A percentile compares a stretch with the other conserved stretches of the same genome.
Evolutionary conservation across 2,888 invertebrate species (phyloP).

Genomic region (Cephalotes varians): DNA sequence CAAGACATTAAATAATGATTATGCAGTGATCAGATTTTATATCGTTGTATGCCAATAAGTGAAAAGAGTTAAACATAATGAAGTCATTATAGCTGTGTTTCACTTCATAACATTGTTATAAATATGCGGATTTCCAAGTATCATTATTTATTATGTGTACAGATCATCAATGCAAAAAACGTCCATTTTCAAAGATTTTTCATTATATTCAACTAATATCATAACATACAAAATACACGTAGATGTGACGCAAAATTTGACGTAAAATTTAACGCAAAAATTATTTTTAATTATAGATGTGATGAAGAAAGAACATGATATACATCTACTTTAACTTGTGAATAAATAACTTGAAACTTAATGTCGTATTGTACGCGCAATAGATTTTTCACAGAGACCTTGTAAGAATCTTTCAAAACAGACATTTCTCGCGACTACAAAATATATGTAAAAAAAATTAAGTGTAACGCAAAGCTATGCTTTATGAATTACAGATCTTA

Average conservation of each 20-base stretch:
- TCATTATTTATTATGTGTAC: conserved; percentile 29
- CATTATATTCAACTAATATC: not conserved
- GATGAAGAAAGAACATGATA: not conserved
- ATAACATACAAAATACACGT: not conserved
- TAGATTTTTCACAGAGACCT: not conserved
- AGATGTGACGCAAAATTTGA: not conserved
- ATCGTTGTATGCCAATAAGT: not conserved
- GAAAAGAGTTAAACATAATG: conserved; percentile 40
- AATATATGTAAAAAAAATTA: conserved; percentile 32
- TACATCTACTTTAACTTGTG: not conserved
- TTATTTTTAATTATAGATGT: not conserved
- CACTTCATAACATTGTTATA: conserved; percentile 23
- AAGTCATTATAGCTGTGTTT: conserved; percentile 30
- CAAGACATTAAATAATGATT: not conserved
- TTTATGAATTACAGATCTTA: conserved; percentile 41
- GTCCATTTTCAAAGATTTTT: conserved; percentile 40
- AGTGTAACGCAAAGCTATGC: conserved; percentile 24
- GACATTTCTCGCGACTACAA: conserved; percentile 32
- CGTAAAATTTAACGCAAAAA: not conserved
- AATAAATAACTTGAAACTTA: not conserved
- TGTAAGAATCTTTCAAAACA: conserved; percentile 31
- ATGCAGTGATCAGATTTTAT: not conserved
- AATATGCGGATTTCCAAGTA: conserved; percentile 35
- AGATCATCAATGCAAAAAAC: conserved; percentile 39
- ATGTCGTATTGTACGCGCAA: not conserved